phyloP scores from a whole-genome alignment of 2,797 vertebrate genomes.

The Spinus olivaceus region DNA sequence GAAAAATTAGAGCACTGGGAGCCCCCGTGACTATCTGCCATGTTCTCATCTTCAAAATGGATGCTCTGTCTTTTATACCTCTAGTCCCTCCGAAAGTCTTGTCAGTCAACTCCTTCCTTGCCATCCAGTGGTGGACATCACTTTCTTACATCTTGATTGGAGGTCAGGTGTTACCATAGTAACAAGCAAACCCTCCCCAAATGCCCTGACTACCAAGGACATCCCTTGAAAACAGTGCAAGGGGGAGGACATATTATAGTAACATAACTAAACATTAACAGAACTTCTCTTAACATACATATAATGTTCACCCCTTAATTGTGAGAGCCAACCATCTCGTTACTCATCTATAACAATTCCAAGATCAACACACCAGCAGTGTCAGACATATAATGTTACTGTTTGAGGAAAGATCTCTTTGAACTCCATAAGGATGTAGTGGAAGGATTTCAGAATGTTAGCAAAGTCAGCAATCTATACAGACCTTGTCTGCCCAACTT shows the following conservation, averaged over 20 bases:
- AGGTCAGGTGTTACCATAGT: background rate
- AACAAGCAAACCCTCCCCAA: background rate
- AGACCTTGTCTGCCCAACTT: background rate
- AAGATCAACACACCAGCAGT: background rate
- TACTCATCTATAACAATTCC: background rate
- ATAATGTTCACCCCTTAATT: background rate
- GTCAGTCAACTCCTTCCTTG: background rate
- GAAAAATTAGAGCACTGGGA: background rate
- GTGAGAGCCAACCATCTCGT: background rate
- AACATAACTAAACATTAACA: background rate
- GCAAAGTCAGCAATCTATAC: background rate
- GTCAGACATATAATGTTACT: background rate
- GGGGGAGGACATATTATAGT: background rate
- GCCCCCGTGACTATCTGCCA: background rate
- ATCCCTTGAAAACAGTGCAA: background rate
- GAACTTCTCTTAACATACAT: background rate
- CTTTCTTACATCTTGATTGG: background rate
- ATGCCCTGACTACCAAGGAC: background rate
- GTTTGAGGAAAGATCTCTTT: background rate
- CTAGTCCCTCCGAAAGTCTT: background rate
- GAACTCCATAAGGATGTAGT: background rate
- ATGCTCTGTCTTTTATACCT: background rate
- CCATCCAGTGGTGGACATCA: background rate
- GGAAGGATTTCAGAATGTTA: background rate
- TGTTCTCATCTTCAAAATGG: background rate